Percentiles rank a stretch among this genome's conserved stretches.
These are phyloP conservation scores for Nomada fabriciana DNA, from an alignment of 2,888 invertebrate genomes.

Conservation along the genomic window DNA sequence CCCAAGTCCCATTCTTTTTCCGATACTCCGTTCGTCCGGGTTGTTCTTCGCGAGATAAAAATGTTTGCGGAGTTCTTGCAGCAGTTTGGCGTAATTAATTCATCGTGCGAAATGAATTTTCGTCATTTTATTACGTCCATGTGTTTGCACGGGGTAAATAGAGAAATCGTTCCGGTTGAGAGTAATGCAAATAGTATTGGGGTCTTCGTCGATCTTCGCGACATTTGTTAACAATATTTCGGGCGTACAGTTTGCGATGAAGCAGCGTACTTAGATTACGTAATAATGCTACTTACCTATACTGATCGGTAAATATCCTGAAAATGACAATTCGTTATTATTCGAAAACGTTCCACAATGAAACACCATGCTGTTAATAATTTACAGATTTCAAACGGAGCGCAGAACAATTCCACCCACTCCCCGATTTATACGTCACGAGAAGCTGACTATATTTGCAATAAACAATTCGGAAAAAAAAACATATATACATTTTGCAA, in stretches of 20 bases:
- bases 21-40: slow-evolving; percentile 15
- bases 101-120: neutral
- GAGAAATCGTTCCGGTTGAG: neutral
- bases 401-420: neutral
- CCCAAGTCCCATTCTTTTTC: too few species aligned
- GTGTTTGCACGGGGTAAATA: neutral
- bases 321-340: slow-evolving; percentile 81
- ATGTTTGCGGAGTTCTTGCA: slow-evolving; percentile 60
- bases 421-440: too few species aligned
- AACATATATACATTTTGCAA: neutral
- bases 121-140: too few species aligned
- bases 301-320: slow-evolving; percentile 83
- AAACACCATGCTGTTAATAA: slow-evolving; percentile 76
- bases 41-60: slow-evolving; percentile 61
- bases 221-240: neutral
- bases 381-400: slow-evolving; percentile 51
- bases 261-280: slow-evolving; percentile 57
- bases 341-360: slow-evolving; percentile 75
- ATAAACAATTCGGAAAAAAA: neutral
- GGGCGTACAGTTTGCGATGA: slow-evolving; percentile 39
- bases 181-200: too few species aligned
- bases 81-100: slow-evolving; percentile 34
- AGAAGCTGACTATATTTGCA: too few species aligned
- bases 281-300: slow-evolving; percentile 81
- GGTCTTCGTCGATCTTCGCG: too few species aligned